Percentiles rank a stretch among this genome's conserved stretches.
Conservation (phyloP, 2,113 vertebrate species). For the Ictidomys tridecemlineatus region DNA sequence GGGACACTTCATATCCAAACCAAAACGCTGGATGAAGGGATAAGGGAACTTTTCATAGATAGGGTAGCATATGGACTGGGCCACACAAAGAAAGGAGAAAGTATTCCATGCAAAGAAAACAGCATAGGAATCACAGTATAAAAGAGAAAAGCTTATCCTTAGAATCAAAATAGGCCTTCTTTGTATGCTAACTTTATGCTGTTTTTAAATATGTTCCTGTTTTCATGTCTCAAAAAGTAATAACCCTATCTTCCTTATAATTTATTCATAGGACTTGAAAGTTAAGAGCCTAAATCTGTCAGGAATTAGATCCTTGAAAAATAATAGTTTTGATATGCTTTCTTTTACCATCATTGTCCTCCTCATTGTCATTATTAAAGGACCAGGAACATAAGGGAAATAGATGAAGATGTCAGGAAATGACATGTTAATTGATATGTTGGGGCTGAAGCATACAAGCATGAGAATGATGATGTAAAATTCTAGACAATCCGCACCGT, state of each 20-base stretch:
- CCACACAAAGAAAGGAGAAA: neutral
- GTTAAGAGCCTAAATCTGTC: neutral
- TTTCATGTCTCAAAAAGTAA: neutral
- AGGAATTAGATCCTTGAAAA: conserved; percentile 29
- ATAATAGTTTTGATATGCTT: neutral
- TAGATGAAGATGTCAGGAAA: neutral
- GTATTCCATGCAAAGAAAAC: neutral
- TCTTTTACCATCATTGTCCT: neutral
- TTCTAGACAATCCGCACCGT: neutral
- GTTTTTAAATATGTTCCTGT: conserved; percentile 12
- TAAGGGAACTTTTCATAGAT: neutral
- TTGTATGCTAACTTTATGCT: neutral
- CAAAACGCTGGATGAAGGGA: neutral
- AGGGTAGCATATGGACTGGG: neutral
- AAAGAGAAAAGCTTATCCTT: neutral
- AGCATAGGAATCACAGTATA: neutral
- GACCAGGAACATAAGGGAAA: neutral
- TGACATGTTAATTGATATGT: neutral
- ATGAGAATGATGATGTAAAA: neutral
- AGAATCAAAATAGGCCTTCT: neutral
- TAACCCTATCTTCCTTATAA: neutral
- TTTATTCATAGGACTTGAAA: neutral
- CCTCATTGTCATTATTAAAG: neutral
- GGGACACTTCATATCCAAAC: too few relatives aligned
- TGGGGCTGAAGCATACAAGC: neutral